These are phyloP conservation scores for Arion vulgaris DNA, from an alignment of 1,140 invertebrate species.

Conservation along the genomic window DNA sequence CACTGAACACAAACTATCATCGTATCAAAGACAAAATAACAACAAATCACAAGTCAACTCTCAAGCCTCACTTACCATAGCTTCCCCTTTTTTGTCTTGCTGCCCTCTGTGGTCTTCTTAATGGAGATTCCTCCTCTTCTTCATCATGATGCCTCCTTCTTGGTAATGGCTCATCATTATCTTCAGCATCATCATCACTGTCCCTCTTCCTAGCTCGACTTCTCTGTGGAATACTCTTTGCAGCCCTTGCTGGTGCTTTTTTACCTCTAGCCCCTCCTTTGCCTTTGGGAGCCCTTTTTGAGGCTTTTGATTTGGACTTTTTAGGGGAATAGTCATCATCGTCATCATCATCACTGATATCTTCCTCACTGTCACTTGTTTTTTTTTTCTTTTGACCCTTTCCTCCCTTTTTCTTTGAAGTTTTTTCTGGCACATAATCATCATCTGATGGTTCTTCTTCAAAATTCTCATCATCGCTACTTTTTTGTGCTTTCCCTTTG, in stretches of 20 bases:
- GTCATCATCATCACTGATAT: conserved; percentile 24
- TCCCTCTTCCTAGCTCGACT: conserved; percentile 42
- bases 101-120: conserved; percentile 47
- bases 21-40: too few relatives aligned
- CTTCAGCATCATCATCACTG: conserved; percentile 42
- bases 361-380: conserved; percentile 19
- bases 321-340: conserved; percentile 32
- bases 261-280: conserved; percentile 28
- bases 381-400: conserved; percentile 21
- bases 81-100: conserved; percentile 60
- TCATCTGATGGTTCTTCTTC: conserved; percentile 38
- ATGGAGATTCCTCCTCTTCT: conserved; percentile 40
- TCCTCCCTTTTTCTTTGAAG: conserved; percentile 6
- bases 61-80: conserved; percentile 60
- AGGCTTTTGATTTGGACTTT: conserved; percentile 15
- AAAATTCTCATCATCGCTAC: conserved; percentile 33
- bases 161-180: conserved; percentile 40
- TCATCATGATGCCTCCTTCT: conserved; percentile 37
- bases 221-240: conserved; percentile 31
- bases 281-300: conserved; percentile 19
- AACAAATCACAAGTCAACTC: too few relatives aligned
- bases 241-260: conserved; percentile 21
- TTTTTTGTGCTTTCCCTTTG: not conserved
- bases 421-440: conserved; percentile 44
- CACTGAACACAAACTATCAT: too few relatives aligned